Conservation (phyloP, 1,140 invertebrate species). For the Trichonephila clavata region DNA sequence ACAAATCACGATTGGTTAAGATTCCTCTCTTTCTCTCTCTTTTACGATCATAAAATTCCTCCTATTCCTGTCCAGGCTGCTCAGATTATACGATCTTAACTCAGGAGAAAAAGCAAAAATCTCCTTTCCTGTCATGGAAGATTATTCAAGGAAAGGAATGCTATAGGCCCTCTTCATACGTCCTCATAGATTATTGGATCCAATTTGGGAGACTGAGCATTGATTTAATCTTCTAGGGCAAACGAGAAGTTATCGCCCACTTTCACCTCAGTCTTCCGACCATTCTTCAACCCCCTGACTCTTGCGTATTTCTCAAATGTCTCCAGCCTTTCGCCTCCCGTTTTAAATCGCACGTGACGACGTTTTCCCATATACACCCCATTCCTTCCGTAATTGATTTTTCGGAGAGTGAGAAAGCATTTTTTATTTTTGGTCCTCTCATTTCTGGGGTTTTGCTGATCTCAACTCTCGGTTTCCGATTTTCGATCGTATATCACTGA, state of each 20-base stretch:
- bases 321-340: not conserved
- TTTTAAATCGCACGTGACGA: constrained; percentile 15
- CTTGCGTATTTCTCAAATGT: not conserved
- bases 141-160: not conserved
- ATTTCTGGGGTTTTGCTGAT: constrained; percentile 6
- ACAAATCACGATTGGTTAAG: too few relatives aligned
- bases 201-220: not conserved
- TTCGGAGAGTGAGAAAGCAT: not conserved
- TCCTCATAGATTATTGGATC: not conserved
- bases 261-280: not conserved
- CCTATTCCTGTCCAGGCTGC: not conserved
- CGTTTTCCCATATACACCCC: not conserved
- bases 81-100: not conserved
- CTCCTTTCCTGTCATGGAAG: not conserved
- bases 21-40: too few relatives aligned
- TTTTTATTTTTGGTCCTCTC: not conserved
- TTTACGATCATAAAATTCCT: not conserved
- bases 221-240: not conserved
- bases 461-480: constrained; percentile 4
- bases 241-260: constrained; percentile 26
- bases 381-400: constrained; percentile 26
- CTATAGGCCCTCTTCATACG: not conserved
- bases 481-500: constrained; percentile 20
- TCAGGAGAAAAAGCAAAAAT: not conserved
- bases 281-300: not conserved